phyloP scores from a whole-genome alignment of 2,113 vertebrate species.

The Buteo buteo region DNA sequence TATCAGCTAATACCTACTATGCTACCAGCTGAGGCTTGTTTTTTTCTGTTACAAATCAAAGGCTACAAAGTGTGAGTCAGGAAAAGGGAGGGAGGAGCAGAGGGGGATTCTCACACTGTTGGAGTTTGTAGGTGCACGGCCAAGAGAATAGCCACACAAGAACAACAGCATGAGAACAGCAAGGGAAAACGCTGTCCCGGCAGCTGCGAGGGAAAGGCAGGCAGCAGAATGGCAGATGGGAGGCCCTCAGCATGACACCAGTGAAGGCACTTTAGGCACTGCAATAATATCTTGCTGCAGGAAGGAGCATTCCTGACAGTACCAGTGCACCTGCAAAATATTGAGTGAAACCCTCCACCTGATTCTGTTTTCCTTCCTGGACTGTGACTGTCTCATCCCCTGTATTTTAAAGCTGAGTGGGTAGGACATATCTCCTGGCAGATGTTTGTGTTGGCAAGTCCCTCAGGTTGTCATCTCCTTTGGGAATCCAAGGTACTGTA shows the following conservation, averaged over 20 bases:
- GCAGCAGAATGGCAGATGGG: not conserved
- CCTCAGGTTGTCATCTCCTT: not conserved
- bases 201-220: not conserved
- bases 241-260: not conserved
- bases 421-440: not conserved
- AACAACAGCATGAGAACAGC: not conserved
- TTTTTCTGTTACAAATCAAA: not conserved
- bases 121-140: not conserved
- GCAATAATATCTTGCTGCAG: not conserved
- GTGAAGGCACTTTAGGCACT: not conserved
- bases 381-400: not conserved
- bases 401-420: not conserved
- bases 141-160: not conserved
- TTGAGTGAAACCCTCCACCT: not conserved
- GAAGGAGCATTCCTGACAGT: not conserved
- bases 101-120: accelerated
- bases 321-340: not conserved
- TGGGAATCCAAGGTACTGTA: not conserved
- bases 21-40: not conserved
- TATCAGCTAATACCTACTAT: not conserved
- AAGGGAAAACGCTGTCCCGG: not conserved
- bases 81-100: not conserved
- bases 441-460: not conserved
- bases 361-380: not conserved
- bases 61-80: not conserved